Conservation (phyloP, 2,113 vertebrate species). For the Nipponia nippon region DNA sequence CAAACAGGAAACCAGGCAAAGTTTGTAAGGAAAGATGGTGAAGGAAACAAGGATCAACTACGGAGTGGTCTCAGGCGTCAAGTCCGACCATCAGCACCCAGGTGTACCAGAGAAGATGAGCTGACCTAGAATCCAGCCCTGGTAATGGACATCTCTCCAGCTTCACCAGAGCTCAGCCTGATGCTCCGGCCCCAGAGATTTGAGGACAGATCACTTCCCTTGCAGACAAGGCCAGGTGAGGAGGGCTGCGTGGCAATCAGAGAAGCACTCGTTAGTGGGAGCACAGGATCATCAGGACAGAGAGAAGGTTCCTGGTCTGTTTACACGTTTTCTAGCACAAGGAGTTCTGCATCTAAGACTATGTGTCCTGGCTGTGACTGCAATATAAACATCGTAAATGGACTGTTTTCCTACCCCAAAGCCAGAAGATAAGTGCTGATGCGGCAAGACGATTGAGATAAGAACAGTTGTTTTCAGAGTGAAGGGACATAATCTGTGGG, state of each 20-base stretch:
- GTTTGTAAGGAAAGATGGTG: background rate
- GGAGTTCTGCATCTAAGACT: background rate
- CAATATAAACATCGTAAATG: background rate
- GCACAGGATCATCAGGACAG: accelerated
- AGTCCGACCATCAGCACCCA: background rate
- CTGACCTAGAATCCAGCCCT: background rate
- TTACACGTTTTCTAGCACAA: background rate
- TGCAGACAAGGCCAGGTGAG: background rate
- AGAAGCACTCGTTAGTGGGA: background rate
- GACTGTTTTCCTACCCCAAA: background rate
- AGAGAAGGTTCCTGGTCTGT: background rate
- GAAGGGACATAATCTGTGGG: background rate
- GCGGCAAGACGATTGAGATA: background rate
- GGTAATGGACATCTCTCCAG: background rate
- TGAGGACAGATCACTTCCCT: background rate
- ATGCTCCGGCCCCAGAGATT: background rate
- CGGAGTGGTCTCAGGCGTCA: background rate
- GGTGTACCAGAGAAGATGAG: background rate
- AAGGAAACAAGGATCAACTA: background rate
- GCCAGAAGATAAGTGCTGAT: background rate
- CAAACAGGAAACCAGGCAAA: background rate
- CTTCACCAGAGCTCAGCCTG: background rate
- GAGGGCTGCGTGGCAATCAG: background rate
- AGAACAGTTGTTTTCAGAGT: background rate
- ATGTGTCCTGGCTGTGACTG: background rate